These are phyloP conservation scores for Plumapathes pennacea DNA, from an alignment of 92 coral and sea anemone genomes.

Conservation along the genomic window DNA sequence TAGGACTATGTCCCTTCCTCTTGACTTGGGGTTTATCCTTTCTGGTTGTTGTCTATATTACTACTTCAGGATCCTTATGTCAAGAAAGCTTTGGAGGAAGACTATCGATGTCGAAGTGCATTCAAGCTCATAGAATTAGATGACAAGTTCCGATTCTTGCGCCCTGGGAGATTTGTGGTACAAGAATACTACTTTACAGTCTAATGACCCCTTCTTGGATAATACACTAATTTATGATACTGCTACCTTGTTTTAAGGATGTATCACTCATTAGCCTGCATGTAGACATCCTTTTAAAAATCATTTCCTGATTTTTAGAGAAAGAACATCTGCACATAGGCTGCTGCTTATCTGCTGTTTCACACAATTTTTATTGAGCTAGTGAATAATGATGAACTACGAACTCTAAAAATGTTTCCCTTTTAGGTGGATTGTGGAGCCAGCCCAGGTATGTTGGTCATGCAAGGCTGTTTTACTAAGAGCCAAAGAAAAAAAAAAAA, in stretches of 20 bases:
- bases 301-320: no score
- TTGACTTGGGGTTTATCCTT: not conserved
- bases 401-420: not conserved
- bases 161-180: conserved; percentile 78
- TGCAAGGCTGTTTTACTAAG: no score
- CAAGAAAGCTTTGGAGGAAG: conserved; percentile 67
- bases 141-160: conserved; percentile 66
- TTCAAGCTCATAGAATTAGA: conserved; percentile 84
- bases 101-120: conserved; percentile 85
- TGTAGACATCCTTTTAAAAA: no score
- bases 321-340: no score
- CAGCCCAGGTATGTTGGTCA: conserved; percentile 89
- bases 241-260: not conserved
- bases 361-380: not conserved
- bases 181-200: not conserved
- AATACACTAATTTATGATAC: not conserved
- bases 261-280: no score
- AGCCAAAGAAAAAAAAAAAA: no score
- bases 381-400: not conserved
- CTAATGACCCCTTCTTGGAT: no score
- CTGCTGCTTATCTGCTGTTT: no score
- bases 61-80: conserved; percentile 75
- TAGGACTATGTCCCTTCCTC: not conserved
- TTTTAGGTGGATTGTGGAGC: conserved; percentile 88
- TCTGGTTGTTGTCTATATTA: not conserved